phyloP scores from a whole-genome alignment of 2,113 vertebrate species.

The Phocoena sinus region DNA sequence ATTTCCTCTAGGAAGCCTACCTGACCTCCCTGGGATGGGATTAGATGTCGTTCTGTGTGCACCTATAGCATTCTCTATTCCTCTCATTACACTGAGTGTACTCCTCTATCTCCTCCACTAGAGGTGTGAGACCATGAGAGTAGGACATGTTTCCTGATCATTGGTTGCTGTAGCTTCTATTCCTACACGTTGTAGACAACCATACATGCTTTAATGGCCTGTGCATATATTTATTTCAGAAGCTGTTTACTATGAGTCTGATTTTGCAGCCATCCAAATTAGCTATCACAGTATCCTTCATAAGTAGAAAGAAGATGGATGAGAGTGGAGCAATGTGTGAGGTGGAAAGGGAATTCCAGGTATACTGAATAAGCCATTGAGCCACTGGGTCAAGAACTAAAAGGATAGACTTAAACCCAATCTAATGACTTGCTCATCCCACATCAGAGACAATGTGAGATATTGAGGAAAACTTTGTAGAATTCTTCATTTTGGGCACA shows the following conservation, averaged over 20 bases:
- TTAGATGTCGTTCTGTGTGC: neutral
- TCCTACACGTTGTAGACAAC: neutral
- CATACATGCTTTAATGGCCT: neutral
- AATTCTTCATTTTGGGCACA: neutral
- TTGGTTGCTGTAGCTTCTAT: neutral
- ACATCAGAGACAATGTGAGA: neutral
- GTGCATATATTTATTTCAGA: neutral
- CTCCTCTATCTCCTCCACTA: neutral
- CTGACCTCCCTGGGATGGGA: neutral
- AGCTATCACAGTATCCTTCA: neutral
- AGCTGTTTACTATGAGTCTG: neutral
- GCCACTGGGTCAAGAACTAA: neutral
- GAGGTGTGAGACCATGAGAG: neutral
- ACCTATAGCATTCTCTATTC: neutral
- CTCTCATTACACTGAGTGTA: neutral
- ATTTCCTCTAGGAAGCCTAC: neutral
- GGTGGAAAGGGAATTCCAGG: neutral
- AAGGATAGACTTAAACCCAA: neutral
- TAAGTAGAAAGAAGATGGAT: neutral
- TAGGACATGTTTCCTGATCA: accelerated
- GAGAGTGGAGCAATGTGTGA: neutral
- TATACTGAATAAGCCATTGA: neutral
- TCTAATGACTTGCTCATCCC: neutral
- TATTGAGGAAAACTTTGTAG: neutral
- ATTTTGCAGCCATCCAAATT: neutral